Conservation (phyloP, 2,797 vertebrate species). For the Pempheris klunzingeri region DNA sequence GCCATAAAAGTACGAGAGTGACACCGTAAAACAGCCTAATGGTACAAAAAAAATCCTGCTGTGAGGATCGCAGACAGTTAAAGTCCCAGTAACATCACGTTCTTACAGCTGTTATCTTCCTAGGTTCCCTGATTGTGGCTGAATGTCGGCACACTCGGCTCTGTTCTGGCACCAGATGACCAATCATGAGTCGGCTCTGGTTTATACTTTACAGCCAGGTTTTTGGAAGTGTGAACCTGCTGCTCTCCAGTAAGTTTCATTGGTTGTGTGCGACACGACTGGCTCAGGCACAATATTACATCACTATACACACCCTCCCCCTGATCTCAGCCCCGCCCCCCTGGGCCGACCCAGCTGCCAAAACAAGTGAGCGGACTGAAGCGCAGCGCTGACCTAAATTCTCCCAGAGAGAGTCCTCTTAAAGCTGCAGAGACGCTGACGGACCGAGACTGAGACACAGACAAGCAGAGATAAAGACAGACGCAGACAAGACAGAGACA, state of each 20-base stretch:
- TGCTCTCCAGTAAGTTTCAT: not conserved
- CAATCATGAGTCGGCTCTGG: not conserved
- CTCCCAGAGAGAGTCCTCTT: conserved; percentile 54
- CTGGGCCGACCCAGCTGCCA: conserved; percentile 41
- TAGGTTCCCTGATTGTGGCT: not conserved
- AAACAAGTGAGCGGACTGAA: conserved; percentile 52
- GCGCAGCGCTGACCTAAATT: conserved; percentile 71
- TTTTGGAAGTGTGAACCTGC: not conserved
- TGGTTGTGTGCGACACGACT: conserved; percentile 41
- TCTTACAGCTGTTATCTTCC: not conserved
- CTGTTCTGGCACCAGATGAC: not conserved
- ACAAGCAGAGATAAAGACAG: not conserved
- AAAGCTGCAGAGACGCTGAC: conserved; percentile 61
- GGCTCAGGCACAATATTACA: conserved; percentile 18
- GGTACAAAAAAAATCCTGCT: not conserved
- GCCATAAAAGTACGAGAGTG: not conserved
- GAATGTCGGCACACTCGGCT: not conserved
- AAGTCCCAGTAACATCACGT: not conserved
- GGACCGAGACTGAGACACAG: not conserved
- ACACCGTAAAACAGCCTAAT: too few relatives aligned
- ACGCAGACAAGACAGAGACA: not conserved
- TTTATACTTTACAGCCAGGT: too few relatives aligned
- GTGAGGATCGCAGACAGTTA: not conserved
- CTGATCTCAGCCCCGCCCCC: conserved; percentile 30
- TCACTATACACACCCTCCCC: conserved; percentile 22